Evolutionary conservation across 2,113 vertebrate genomes (phyloP).

Genomic region (Camelus bactrianus): DNA sequence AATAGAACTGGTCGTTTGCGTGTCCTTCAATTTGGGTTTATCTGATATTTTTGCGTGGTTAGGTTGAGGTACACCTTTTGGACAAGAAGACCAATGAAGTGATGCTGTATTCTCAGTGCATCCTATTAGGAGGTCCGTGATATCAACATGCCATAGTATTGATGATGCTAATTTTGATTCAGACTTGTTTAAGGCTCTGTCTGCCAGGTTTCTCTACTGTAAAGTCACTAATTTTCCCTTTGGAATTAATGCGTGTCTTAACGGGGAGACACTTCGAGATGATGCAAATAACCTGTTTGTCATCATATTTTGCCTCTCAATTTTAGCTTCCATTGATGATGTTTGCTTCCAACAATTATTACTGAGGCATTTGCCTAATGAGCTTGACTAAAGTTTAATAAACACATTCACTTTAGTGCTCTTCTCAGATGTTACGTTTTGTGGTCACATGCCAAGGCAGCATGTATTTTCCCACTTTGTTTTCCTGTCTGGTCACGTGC

Average conservation of each 20-base stretch:
- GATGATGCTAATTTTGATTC: neutral
- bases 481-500: neutral
- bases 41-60: neutral
- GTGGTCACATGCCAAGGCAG: neutral
- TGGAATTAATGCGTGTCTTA: neutral
- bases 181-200: neutral
- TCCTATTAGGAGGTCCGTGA: accelerated
- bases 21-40: neutral
- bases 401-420: neutral
- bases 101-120: neutral
- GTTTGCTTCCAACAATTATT: neutral
- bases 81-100: neutral
- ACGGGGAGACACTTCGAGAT: neutral
- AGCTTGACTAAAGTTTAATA: neutral
- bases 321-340: neutral
- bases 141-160: accelerated
- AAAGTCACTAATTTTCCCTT: neutral
- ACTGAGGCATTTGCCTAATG: neutral
- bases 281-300: neutral
- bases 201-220: neutral
- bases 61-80: neutral
- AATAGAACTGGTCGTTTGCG: neutral
- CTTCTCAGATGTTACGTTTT: neutral
- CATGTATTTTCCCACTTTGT: slow-evolving; percentile 3
- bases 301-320: neutral